Base-by-base conservation (phyloP, 2,797 vertebrate genomes). In the Poecilia wingei region DNA sequence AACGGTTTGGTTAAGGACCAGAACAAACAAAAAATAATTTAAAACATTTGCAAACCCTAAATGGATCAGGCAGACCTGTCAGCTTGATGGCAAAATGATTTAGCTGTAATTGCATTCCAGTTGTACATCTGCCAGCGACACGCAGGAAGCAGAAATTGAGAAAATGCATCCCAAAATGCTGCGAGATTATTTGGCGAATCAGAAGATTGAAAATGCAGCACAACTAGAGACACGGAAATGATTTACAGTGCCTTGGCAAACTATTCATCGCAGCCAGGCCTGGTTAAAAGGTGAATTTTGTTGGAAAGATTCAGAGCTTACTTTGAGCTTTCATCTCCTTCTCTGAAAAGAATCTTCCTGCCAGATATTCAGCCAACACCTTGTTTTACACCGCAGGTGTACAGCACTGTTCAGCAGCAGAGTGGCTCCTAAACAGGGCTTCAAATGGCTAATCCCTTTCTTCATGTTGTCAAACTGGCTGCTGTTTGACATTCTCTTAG, bases 401-500 rank as follows among this genome's bases (percentile, higher is more conserved):
- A 76, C 25, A 3, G 69, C 84, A 70, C 82, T 80, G 55, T 43
- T 88, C 85, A 76, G 74, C 82, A 72, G 84, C 53, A 82, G 72
- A 78, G 77, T 80, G 79, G 80, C 79, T 79, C 78, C 83, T 86
- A 57, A 89, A 92, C 83, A 85, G 81, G 84, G 75, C 82, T 87
- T 87, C 72, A 81, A 80, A 85, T 79, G 77, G 84, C 77, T 93
- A 86, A 93, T 91, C 90, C 83, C 45, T 73, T 84, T 88, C 82
- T 87, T 89, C 82, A 90, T 79, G 88, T 82, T 41, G 81, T 84
- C 85, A 87, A 92, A 83, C 88, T 43, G 79, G 86, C 90, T 91
- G 84, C 87, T 90, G 88, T 89, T 92, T 92, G 91, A 90, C 87
- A 90, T 90, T 91, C 88, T 92, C 89, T 77, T 84, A 87, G 88